phyloP scores from a whole-genome alignment of 2,113 vertebrate species.

The Semnopithecus entellus region DNA sequence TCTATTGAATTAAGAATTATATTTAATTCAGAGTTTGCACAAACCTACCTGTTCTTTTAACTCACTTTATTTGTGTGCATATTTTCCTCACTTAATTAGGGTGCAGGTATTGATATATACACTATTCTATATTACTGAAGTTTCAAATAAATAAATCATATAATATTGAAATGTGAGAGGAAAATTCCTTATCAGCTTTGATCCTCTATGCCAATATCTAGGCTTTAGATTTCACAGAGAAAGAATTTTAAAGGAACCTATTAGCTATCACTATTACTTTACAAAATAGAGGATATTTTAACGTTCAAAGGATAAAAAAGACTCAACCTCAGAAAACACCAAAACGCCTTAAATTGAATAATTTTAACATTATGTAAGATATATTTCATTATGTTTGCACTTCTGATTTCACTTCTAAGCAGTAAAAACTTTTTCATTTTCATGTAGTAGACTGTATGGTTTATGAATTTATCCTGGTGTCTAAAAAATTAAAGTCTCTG shows the following conservation, averaged over 20 bases:
- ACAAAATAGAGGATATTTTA: background rate
- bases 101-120: background rate
- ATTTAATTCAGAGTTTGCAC: slow-evolving; percentile 47
- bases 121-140: background rate
- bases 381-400: background rate
- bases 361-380: background rate
- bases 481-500: background rate
- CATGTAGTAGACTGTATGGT: background rate
- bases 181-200: background rate
- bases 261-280: background rate
- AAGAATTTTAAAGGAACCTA: background rate
- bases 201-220: background rate
- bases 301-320: background rate
- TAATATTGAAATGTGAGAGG: background rate
- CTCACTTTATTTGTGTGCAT: slow-evolving; percentile 7
- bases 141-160: background rate
- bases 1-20: slow-evolving; percentile 47
- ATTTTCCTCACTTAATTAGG: slow-evolving; percentile 8
- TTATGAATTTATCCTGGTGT: background rate
- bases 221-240: background rate
- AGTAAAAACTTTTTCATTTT: background rate
- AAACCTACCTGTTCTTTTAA: background rate
- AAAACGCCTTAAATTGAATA: background rate
- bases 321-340: background rate
- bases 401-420: background rate